Evolutionary conservation across 2,888 invertebrate genomes (phyloP), one percentile per base, ranked within the genome.

Genomic region (Ferrisia virgata): DNA sequence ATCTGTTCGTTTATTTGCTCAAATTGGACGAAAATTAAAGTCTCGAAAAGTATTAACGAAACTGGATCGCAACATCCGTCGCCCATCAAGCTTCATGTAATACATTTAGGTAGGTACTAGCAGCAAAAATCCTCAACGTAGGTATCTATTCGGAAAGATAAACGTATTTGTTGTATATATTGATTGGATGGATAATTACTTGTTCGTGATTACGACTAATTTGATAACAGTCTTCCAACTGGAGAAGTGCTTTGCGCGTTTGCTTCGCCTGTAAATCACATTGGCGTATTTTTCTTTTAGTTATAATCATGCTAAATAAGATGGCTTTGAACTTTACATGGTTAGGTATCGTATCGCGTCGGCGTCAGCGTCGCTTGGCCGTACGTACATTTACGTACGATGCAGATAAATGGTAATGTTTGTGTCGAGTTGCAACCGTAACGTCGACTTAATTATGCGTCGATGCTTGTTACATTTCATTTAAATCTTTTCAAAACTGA

Each of bases 181-280:
- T 76, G 36, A 76, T 76, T 76, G 72, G 64, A 25, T 64, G 64
- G 9, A 76, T 76, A 36, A 76, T 76, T 76, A 76, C 72, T 76
- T 76, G 72, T 76, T 76, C 72, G 72, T 76, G 72, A 36, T 76
- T 36, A n/a, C 33, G n/a, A 76, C 72, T 76, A 36, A 76, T 76
- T 76, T 76, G 72, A 76, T 76, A 36, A 76, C 31, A 36, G 36
- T 76, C 72, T 76, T 76, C 33, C 18, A 76, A 28, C 72, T 76
- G 72, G 28, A 76, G 72, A 76, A 76, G 72, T 36, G 36, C 72
- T 33, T 36, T 36, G 31, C 72, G 31, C 11, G 72, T 76, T 76
- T 76, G n/a, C 36, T 76, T 76, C n/a, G 72, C 72, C 72, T 76
- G 72, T 36, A 22, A 64, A 64, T 64, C 64, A 64, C 28, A 64